Evolutionary conservation across 2,888 invertebrate genomes (phyloP).

Genomic region (Drosophila dives): DNA sequence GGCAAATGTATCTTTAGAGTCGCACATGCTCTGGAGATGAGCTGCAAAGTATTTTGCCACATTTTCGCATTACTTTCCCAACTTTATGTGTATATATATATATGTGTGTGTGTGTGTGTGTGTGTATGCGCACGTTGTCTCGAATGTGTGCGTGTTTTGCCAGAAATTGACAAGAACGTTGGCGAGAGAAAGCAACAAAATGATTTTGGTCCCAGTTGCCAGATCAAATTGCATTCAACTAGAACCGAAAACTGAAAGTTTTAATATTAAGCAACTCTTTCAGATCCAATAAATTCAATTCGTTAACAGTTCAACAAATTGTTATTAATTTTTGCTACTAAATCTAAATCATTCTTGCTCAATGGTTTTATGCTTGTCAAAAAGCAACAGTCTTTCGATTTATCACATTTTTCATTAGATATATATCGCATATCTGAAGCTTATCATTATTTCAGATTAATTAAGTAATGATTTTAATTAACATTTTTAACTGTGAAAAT

Average conservation of each 20-base stretch:
- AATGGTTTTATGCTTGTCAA: background rate
- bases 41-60: conserved; percentile 62
- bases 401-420: background rate
- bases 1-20: conserved; percentile 13
- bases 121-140: background rate
- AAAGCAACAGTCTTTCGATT: background rate
- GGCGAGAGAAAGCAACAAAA: background rate
- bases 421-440: background rate
- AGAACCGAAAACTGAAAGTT: background rate
- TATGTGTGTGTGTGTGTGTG: conserved; percentile 2
- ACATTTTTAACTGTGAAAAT: background rate
- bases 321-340: background rate
- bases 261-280: background rate
- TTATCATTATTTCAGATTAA: background rate
- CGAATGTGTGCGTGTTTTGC: conserved; percentile 3
- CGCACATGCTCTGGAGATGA: conserved; percentile 51
- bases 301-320: background rate
- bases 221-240: background rate
- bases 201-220: conserved; percentile 8
- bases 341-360: too few relatives aligned
- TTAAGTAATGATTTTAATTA: background rate
- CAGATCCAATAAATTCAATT: background rate
- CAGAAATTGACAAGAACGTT: conserved; percentile 8
- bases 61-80: conserved; percentile 55
- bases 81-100: background rate